These are phyloP conservation scores for Chelonoidis abingdonii DNA, from an alignment of 2,113 vertebrate species.

Conservation along the genomic window DNA sequence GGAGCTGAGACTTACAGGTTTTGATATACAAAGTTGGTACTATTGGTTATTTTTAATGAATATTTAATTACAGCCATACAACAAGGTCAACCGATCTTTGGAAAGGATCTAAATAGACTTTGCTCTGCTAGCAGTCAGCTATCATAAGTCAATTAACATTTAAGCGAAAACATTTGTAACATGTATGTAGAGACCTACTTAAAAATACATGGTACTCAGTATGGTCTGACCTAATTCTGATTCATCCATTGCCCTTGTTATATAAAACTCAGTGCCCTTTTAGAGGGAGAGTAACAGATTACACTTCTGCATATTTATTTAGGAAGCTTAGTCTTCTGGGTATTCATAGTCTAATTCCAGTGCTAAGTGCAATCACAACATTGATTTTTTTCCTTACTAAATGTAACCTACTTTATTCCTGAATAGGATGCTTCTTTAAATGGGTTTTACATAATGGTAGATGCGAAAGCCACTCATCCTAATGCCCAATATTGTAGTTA, in stretches of 20 bases:
- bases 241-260: slow-evolving; percentile 69
- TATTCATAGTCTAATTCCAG: slow-evolving; percentile 56
- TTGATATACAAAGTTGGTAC: slow-evolving; percentile 25
- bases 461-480: slow-evolving; percentile 8
- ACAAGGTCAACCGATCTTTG: slow-evolving; percentile 25
- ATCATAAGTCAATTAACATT: slow-evolving; percentile 32
- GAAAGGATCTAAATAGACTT: slow-evolving; percentile 23
- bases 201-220: slow-evolving; percentile 35
- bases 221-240: slow-evolving; percentile 52
- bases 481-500: slow-evolving; percentile 26
- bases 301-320: slow-evolving; percentile 70
- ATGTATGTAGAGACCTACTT: neutral
- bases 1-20: neutral
- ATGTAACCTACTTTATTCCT: slow-evolving; percentile 69
- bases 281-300: slow-evolving; percentile 49
- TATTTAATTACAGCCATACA: slow-evolving; percentile 52
- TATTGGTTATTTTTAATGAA: slow-evolving; percentile 49
- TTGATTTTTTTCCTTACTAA: slow-evolving; percentile 71
- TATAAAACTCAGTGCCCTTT: slow-evolving; percentile 57
- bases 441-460: slow-evolving; percentile 42
- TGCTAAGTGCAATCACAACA: slow-evolving; percentile 68
- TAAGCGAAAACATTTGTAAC: neutral
- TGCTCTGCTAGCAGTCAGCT: slow-evolving; percentile 38
- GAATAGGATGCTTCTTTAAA: slow-evolving; percentile 25
- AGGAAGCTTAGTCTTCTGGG: slow-evolving; percentile 61